Percentiles rank a stretch among this genome's conserved stretches.
phyloP scores from a whole-genome alignment of 2,797 vertebrate genomes.

The Danio choprae region DNA sequence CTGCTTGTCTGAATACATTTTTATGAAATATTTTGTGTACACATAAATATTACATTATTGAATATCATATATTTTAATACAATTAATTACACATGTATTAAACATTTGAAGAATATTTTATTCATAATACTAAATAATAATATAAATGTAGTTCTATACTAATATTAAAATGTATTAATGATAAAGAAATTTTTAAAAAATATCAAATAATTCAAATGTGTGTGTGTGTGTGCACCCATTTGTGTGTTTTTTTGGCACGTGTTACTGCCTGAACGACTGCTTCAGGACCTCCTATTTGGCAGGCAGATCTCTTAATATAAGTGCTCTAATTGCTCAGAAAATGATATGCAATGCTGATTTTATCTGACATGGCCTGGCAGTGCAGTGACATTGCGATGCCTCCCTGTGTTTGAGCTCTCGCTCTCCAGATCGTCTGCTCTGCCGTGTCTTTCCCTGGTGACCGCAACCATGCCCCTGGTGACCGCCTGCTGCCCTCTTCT shows the following conservation, averaged over 20 bases:
- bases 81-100: too few species aligned
- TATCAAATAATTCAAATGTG: conserved; percentile 62
- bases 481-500: conserved; percentile 78
- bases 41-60: too few species aligned
- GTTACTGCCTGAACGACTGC: conserved; percentile 58
- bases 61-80: too few species aligned
- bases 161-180: too few species aligned
- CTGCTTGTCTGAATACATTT: too few species aligned
- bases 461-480: conserved; percentile 76
- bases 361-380: conserved; percentile 82
- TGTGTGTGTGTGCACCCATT: conserved; percentile 31
- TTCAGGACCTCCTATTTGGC: conserved; percentile 72
- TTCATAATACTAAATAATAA: too few species aligned
- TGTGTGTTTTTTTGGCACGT: conserved; percentile 27
- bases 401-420: conserved; percentile 26
- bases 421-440: conserved; percentile 63
- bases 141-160: too few species aligned
- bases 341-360: conserved; percentile 83
- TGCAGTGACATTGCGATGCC: conserved; percentile 72
- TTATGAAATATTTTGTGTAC: too few species aligned
- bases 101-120: too few species aligned
- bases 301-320: conserved; percentile 82
- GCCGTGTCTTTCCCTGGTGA: conserved; percentile 74
- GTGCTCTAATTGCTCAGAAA: conserved; percentile 88
- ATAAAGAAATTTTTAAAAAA: background rate